Conservation (phyloP, 2,113 vertebrate species). For the Globicephala melas region DNA sequence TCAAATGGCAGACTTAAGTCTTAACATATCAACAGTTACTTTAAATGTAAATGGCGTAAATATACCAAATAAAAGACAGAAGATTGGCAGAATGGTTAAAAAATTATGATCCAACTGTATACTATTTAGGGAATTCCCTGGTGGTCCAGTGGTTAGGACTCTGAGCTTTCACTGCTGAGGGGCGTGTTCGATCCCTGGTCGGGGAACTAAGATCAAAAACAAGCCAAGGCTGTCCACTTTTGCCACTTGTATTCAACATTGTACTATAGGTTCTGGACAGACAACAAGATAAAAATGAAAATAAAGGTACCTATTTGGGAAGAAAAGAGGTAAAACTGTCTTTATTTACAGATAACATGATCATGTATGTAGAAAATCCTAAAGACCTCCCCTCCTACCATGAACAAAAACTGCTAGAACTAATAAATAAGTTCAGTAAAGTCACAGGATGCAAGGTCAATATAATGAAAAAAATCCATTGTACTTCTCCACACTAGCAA, state of each 20-base stretch:
- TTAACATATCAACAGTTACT: background rate
- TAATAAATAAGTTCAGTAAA: background rate
- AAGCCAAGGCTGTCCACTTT: background rate
- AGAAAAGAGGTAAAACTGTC: too few species aligned
- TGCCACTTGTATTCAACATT: background rate
- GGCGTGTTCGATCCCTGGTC: too few species aligned
- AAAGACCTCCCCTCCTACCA: background rate
- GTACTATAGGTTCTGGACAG: too few species aligned
- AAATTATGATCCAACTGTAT: background rate
- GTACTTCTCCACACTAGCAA: background rate
- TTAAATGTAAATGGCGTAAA: background rate
- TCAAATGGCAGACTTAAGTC: background rate
- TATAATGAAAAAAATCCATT: background rate
- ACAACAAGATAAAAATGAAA: too few species aligned
- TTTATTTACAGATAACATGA: background rate
- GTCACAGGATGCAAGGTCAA: background rate
- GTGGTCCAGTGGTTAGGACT: too few species aligned
- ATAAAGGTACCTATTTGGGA: too few species aligned
- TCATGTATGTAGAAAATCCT: background rate
- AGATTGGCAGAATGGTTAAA: background rate
- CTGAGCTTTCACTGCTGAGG: too few species aligned
- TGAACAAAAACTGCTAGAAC: background rate
- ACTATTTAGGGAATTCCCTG: background rate
- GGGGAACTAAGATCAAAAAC: background rate
- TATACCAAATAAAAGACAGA: background rate